Percentiles rank a stretch among this genome's conserved stretches.
Conservation (phyloP, 2,888 invertebrate species). For the Dicycla oo region DNA sequence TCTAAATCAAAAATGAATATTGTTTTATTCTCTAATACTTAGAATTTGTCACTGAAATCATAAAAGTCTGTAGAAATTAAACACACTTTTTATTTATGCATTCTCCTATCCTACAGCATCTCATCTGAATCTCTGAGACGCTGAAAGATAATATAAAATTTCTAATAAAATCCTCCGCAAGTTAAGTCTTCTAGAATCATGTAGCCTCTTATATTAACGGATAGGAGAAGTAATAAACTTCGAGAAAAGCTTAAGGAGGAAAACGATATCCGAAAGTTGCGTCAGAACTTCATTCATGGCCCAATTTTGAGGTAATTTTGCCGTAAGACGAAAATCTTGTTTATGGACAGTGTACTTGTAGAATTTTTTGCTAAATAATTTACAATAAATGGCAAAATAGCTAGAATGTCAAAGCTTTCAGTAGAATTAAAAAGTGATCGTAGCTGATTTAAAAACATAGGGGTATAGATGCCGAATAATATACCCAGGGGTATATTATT, state of each 20-base stretch:
- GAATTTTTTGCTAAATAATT: too few relatives aligned
- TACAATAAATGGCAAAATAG: too few relatives aligned
- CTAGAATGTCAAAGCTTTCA: background rate
- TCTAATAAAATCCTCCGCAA: conserved; percentile 11
- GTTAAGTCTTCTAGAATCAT: background rate
- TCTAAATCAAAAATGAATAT: background rate
- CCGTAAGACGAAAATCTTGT: background rate
- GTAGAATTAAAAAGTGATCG: background rate
- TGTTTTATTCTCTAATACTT: background rate
- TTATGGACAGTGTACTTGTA: too few relatives aligned
- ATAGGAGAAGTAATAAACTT: conserved; percentile 6
- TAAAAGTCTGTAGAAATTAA: background rate
- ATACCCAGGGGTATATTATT: too few relatives aligned
- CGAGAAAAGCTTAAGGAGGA: background rate
- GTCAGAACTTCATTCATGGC: background rate
- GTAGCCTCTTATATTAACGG: conserved; percentile 12
- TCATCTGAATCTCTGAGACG: conserved; percentile 6
- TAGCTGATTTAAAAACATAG: too few relatives aligned
- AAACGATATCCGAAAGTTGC: background rate
- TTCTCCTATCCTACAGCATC: background rate
- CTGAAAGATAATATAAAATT: background rate
- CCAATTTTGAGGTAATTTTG: conserved; percentile 1
- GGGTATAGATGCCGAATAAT: too few relatives aligned
- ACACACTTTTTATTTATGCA: background rate
- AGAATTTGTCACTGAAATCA: background rate